Percentiles rank a stretch among this genome's conserved stretches.
Evolutionary conservation across 2,888 invertebrate genomes (phyloP).

Genomic region (Electrophaes corylata): DNA sequence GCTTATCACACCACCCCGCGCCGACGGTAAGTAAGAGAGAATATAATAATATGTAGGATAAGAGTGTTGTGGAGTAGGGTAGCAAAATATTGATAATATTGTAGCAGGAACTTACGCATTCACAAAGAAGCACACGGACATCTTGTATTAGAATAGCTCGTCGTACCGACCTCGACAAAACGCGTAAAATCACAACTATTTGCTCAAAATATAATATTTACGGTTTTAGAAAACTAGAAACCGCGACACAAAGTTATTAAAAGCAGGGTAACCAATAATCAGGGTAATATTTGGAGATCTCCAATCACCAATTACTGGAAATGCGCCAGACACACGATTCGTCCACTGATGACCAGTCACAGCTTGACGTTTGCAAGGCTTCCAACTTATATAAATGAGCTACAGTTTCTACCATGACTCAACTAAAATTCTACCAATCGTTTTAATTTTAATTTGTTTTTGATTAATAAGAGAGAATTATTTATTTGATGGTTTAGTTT

Average conservation of each 20-base stretch:
- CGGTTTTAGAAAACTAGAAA: conserved; percentile 56
- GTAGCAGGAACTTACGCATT: conserved; percentile 86
- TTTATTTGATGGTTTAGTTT: background rate
- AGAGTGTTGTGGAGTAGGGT: conserved; percentile 12
- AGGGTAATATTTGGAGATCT: conserved; percentile 80
- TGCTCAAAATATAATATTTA: conserved; percentile 54
- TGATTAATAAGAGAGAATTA: background rate
- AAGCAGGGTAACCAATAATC: conserved; percentile 82
- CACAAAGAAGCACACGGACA: conserved; percentile 89
- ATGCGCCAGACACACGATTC: conserved; percentile 83
- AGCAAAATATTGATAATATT: conserved; percentile 37
- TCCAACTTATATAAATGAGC: conserved; percentile 19
- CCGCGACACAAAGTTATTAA: conserved; percentile 72
- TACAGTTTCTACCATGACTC: conserved; percentile 7
- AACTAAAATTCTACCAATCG: background rate
- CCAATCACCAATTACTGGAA: conserved; percentile 84
- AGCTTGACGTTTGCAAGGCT: conserved; percentile 74
- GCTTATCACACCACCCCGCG: background rate
- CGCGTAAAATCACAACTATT: conserved; percentile 43
- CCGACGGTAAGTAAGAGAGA: background rate
- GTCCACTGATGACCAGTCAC: conserved; percentile 84
- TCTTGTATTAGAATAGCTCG: conserved; percentile 69
- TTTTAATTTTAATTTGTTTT: background rate
- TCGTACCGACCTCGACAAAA: conserved; percentile 53
- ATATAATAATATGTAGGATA: background rate